Base-by-base conservation (phyloP, 2,888 invertebrate species). In the Catocala nupta region DNA sequence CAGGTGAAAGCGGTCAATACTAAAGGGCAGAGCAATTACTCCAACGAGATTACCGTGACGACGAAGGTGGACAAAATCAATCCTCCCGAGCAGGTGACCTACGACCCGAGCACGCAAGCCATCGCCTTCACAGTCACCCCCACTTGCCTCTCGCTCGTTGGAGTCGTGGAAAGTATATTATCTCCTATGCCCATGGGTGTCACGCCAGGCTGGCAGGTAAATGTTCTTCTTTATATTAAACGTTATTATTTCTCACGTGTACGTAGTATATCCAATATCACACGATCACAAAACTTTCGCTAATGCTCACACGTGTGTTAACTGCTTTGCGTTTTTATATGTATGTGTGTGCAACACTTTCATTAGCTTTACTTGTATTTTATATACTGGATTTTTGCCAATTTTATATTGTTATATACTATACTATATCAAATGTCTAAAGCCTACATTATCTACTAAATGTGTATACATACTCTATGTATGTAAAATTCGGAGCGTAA, bases 21-120 rank as follows among this genome's bases (percentile, higher is more conserved):
- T 0, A 97, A 97, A 88, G 98, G 98, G 12, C 96, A 96, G 74
- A 98, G 98, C 68, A 97, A 97, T 72, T 97, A 96, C 82, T 98
- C 98, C 0, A 97, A 97, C 79, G 98, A 98, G 85, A 96, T 97
- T 51, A 95, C 96, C 0, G 96, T 96, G 47, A 96, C 96, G 5
- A 98, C 98, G 0, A 96, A 97, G 78, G 98, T 98, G 13, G 97
- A 98, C 73, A 95, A 96, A 81, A 97, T 98, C 56, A 97, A 97
- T 0, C 93, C 96, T 0, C 97, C 98, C 0, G 95, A 97, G 71
- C 95, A 97, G 70, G 98, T 98, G 33, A 97, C 96, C 36, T 98
- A 96, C 83, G 98, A 98, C 84, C 97, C 97, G 4, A 96, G 96
- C 76, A 96, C 97, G 4, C 96, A 96, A 50, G 96, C 95, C 0